phyloP scores from a whole-genome alignment of 1,140 invertebrate species.

The Drosophila bipectinata region DNA sequence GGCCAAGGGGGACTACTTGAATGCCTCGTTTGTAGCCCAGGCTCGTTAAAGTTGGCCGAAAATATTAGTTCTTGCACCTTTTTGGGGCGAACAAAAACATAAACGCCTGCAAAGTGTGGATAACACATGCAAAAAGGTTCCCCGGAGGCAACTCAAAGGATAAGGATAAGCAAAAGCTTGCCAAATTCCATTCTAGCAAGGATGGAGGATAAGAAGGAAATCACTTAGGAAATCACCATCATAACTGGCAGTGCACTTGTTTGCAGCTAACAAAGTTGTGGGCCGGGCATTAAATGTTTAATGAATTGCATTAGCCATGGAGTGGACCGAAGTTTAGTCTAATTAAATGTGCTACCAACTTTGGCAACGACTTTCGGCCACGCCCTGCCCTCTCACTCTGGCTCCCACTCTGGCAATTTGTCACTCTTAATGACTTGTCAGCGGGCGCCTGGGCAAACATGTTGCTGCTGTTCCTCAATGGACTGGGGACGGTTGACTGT shows the following conservation, averaged over 20 bases:
- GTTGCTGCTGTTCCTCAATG: conserved; percentile 7
- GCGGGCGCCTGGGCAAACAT: conserved; percentile 57
- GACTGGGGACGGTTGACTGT: background rate
- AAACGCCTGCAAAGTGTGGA: background rate
- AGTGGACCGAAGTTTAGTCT: conserved; percentile 59
- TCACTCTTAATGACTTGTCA: conserved; percentile 79
- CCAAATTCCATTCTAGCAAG: background rate
- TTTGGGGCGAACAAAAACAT: conserved; percentile 3
- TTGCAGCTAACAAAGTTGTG: conserved; percentile 59
- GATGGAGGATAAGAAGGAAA: background rate
- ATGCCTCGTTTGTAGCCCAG: no score
- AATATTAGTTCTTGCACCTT: conserved; percentile 45
- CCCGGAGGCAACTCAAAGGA: background rate
- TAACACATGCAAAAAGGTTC: conserved; percentile 30
- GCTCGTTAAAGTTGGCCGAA: conserved; percentile 15
- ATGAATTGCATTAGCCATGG: conserved; percentile 72
- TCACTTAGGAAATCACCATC: conserved; percentile 10
- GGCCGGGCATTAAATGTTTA: conserved; percentile 68
- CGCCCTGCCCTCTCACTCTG: conserved; percentile 15
- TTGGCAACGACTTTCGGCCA: conserved; percentile 57
- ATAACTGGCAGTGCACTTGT: conserved; percentile 57
- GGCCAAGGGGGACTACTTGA: conserved; percentile 29
- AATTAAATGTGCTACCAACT: conserved; percentile 72
- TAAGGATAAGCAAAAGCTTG: background rate
- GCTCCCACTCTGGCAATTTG: conserved; percentile 58